Conservation (phyloP, 2,797 vertebrate species). For the Neosalanx taihuensis region DNA sequence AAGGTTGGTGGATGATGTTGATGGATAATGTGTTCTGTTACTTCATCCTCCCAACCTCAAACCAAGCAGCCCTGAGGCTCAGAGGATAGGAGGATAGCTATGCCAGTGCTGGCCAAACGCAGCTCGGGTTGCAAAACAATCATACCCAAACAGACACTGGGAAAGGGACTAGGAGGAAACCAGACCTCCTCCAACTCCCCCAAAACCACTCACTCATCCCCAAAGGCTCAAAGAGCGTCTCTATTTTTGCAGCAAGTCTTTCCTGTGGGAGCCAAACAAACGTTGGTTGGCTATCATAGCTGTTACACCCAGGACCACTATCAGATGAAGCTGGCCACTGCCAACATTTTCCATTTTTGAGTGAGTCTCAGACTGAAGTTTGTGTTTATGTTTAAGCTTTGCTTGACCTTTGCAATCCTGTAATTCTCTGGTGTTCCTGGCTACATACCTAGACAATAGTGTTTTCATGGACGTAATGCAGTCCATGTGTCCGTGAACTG, state of each 20-base stretch:
- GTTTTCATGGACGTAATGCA: conserved; percentile 1
- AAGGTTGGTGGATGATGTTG: background rate
- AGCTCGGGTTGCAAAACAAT: conserved; percentile 21
- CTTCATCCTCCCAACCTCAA: background rate
- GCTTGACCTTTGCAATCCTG: background rate
- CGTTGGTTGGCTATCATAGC: background rate
- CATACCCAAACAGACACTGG: conserved; percentile 4
- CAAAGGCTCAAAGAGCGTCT: conserved; percentile 18
- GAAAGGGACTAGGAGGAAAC: conserved; percentile 18
- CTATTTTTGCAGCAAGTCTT: conserved; percentile 15
- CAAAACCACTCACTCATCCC: conserved; percentile 21
- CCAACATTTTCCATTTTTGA: background rate
- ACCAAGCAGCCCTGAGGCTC: background rate
- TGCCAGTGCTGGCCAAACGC: background rate
- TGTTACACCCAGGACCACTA: background rate
- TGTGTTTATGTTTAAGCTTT: background rate
- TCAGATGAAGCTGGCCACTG: conserved; percentile 15
- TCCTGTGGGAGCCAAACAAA: conserved; percentile 46
- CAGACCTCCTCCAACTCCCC: background rate
- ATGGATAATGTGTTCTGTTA: conserved; percentile 13
- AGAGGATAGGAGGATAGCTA: conserved; percentile 10
- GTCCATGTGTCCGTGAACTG: conserved; percentile 14
- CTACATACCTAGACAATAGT: background rate
- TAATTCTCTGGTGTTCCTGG: background rate
- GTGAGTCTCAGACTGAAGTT: background rate